Base-by-base conservation (phyloP, 2,113 vertebrate genomes). In the Rynchops niger region DNA sequence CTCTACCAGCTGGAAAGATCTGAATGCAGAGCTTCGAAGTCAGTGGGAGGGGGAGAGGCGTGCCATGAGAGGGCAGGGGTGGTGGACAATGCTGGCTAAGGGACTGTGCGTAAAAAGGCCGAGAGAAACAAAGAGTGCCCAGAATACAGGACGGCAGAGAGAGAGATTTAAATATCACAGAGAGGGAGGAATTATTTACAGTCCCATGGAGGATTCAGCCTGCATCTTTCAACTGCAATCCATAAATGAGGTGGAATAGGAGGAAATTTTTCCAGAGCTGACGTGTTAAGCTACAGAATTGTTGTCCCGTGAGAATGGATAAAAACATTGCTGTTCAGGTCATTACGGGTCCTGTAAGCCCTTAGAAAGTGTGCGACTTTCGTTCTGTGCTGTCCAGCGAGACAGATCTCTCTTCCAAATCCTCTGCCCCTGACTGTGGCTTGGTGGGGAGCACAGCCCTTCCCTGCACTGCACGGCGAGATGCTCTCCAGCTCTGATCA, bases 71-170 rank as follows among this genome's bases (percentile, higher is more conserved):
- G 70, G 43, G 6, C 47, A 42, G 43, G 29, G 9, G 5, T 55
- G 40, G 19, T 18, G 40, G 34, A 20, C 42, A 53, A 2, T 45
- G 40, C 22, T 45, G 30, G 67, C 94, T 50, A 52, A 72, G 25
- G 58, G 53, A 6, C 43, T 34, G 32, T 9, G 8, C 0, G 0
- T 82, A 15, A 83, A 86, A 58, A 83, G 67, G 19, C 49, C 0
- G 0, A 70, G 59, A 90, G 27, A 49, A 92, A 38, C 58, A 86
- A 71, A 67, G 53, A 67, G 40, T 55, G 34, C 53, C 66, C 15
- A 78, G 63, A 81, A 88, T 67, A 62, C 30, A 50, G 63, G 67
- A 86, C 4, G 2, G 42, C 20, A 77, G 66, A 86, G 61, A 30
- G 61, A 30, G 59, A 72, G 13, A 32, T 66, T 73, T 74, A 74